phyloP scores from a whole-genome alignment of 1,140 invertebrate genomes.

The Drosophila lacteicornis region DNA sequence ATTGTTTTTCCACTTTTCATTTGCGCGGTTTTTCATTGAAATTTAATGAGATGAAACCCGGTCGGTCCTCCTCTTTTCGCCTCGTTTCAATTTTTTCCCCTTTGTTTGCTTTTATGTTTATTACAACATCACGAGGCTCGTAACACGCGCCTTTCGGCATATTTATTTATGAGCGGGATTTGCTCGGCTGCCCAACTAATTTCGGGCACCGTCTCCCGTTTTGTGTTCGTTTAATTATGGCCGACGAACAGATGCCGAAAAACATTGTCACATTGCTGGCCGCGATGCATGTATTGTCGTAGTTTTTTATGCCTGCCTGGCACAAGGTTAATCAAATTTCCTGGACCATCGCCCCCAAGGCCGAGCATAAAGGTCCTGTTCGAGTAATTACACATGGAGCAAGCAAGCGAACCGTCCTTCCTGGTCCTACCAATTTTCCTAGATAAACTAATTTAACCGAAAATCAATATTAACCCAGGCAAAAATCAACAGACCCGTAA shows the following conservation, averaged over 20 bases:
- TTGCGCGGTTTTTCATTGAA: constrained; percentile 37
- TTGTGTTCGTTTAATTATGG: constrained; percentile 34
- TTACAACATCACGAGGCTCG: constrained; percentile 44
- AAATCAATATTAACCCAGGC: constrained; percentile 70
- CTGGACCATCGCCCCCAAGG: constrained; percentile 33
- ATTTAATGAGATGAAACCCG: constrained; percentile 37
- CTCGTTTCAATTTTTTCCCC: constrained; percentile 27
- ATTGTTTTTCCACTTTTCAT: constrained; percentile 33
- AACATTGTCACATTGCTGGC: constrained; percentile 23
- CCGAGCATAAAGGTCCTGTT: constrained; percentile 20
- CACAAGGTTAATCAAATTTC: constrained; percentile 41
- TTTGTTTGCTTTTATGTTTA: constrained; percentile 48
- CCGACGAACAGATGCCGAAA: constrained; percentile 32
- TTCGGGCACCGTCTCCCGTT: neutral
- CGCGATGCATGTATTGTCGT: constrained; percentile 22
- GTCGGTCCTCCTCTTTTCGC: neutral
- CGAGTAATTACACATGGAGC: constrained; percentile 36
- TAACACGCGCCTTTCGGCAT: constrained; percentile 28
- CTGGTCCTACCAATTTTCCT: constrained; percentile 43
- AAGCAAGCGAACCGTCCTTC: neutral
- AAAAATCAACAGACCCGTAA: constrained; percentile 57
- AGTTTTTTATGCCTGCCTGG: neutral
- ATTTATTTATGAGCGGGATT: constrained; percentile 30
- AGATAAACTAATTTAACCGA: constrained; percentile 52
- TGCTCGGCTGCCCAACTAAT: constrained; percentile 24